These are phyloP conservation scores for Campylorhamphus procurvoides DNA, from an alignment of 2,113 vertebrate genomes.

Conservation along the genomic window DNA sequence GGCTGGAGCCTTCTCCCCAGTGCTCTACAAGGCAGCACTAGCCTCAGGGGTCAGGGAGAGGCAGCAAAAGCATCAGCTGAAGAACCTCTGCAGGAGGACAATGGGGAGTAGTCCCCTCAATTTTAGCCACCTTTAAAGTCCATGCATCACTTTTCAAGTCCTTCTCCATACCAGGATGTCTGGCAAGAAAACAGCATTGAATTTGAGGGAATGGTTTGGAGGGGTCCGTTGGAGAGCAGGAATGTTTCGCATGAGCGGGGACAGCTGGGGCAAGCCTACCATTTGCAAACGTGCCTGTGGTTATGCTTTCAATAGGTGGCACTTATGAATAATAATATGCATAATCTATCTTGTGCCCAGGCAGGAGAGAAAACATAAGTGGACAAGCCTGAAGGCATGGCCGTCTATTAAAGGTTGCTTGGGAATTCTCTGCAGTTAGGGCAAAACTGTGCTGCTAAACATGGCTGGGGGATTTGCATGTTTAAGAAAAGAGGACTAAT, in stretches of 20 bases:
- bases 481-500: conserved; percentile 64
- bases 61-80: not conserved
- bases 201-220: not conserved
- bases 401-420: conserved; percentile 67
- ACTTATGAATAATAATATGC: conserved; percentile 68
- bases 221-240: not conserved
- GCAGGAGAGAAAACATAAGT: conserved; percentile 65
- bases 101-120: not conserved
- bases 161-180: not conserved
- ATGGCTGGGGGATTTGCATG: conserved; percentile 61
- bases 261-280: conserved; percentile 41
- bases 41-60: not conserved
- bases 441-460: conserved; percentile 64
- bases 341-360: conserved; percentile 65
- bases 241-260: not conserved
- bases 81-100: not conserved
- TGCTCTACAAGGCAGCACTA: not conserved
- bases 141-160: not conserved
- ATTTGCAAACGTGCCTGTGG: conserved; percentile 50
- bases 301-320: conserved; percentile 63
- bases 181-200: rapidly evolving
- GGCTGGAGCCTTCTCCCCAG: not conserved
- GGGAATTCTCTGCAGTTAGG: conserved; percentile 62
- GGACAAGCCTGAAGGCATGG: conserved; percentile 69
- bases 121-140: not conserved